Conservation (phyloP, 2,888 invertebrate genomes). For the Eueremaeus valkanovi region DNA sequence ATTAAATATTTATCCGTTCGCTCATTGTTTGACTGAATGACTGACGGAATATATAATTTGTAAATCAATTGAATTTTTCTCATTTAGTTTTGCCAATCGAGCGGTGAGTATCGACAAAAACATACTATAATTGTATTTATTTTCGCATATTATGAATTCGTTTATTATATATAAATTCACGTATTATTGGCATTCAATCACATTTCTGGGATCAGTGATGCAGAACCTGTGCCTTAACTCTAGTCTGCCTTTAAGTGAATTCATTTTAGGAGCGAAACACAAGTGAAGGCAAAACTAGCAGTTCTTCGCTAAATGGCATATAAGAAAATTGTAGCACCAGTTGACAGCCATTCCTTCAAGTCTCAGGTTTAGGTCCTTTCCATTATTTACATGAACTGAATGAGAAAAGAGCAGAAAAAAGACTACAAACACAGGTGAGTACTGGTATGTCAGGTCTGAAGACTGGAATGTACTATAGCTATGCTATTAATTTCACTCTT, state of each 20-base stretch:
- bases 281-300: neutral
- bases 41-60: no score
- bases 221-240: neutral
- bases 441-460: neutral
- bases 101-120: neutral
- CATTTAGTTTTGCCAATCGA: no score
- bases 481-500: neutral
- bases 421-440: neutral
- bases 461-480: neutral
- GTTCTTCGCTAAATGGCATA: neutral
- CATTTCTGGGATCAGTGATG: neutral
- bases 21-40: no score
- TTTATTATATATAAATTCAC: neutral
- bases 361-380: neutral
- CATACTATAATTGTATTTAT: neutral
- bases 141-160: neutral
- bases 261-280: neutral
- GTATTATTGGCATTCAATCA: slow-evolving; percentile 20
- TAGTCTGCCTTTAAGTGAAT: slow-evolving; percentile 6
- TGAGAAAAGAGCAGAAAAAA: neutral
- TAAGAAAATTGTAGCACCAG: neutral
- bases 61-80: no score
- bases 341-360: neutral
- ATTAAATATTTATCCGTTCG: neutral
- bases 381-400: neutral